Evolutionary conservation across 1,140 invertebrate species (phyloP), one percentile per base, ranked within the genome.

Genomic region (Dendroctonus valens): DNA sequence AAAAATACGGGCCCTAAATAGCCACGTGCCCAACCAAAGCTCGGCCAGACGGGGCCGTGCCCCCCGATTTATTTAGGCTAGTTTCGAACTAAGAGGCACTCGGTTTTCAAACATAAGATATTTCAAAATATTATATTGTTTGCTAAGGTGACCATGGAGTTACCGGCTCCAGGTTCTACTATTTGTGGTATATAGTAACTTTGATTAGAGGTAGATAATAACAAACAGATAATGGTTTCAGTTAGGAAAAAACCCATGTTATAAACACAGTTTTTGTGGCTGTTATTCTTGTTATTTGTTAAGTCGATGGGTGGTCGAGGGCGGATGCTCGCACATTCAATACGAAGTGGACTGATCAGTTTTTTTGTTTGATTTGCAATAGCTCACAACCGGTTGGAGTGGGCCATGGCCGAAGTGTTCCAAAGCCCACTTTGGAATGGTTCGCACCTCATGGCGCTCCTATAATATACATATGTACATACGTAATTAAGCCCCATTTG

Each of bases 1-100:
- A 49, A 81, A 86, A 85, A 83, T 85, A 86, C 85, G 85, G 89
- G 89, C 89, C 89, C 88, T 87, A 87, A 88, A 91, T 90, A 90
- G 88, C 84, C 86, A 83, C 81, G 77, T 78, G 85, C 85, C 83
- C 85, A 77, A 83, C 84, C 84, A 83, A 85, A 85, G 82, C 80
- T 77, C 80, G 81, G 81, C 82, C 81, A 76, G 77, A 80, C 79
- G 26, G 26, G 26, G 79, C 78, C 77, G 76, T 73, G 74, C 74
- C 79, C 79, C 77, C 79, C 81, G 80, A 70, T 66, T 58, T 59
- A 26, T 74, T 77, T 72, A 65, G 68, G 53, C 49, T 78, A 64
- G 59, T 69, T 75, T 74, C 53, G 58, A 46, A 73, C 65, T 59
- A 74, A 73, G 73, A 70, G 75, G 71, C 77, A 75, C 75, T 74